Percentiles rank a stretch among this genome's conserved stretches.
Conservation (phyloP, 2,888 invertebrate genomes). For the Diabrotica balteata region DNA sequence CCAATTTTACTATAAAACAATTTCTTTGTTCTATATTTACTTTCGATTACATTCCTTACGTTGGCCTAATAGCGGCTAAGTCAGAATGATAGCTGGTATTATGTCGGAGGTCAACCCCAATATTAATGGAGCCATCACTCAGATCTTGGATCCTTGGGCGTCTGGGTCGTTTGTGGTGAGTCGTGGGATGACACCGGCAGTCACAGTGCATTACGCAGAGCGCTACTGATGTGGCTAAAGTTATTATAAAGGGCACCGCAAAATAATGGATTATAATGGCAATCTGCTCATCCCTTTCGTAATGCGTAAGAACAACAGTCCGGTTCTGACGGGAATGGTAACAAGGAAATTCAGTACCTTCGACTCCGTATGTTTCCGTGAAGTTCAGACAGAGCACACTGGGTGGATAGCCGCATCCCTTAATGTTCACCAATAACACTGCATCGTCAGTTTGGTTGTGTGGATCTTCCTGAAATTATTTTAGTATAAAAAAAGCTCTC, state of each 20-base stretch:
- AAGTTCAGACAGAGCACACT: constrained; percentile 79
- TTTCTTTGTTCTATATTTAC: neutral
- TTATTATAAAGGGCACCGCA: constrained; percentile 83
- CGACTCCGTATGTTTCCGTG: constrained; percentile 72
- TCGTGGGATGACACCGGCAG: constrained; percentile 76
- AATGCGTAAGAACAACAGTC: constrained; percentile 82
- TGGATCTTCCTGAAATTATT: constrained; percentile 41
- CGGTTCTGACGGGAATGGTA: constrained; percentile 80
- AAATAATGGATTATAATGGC: constrained; percentile 84
- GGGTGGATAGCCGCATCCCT: constrained; percentile 85
- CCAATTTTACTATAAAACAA: constrained; percentile 1
- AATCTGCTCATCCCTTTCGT: constrained; percentile 83
- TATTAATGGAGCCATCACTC: constrained; percentile 76
- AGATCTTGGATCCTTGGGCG: constrained; percentile 71
- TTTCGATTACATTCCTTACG: constrained; percentile 40
- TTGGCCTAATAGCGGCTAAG: constrained; percentile 56
- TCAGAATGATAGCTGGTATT: constrained; percentile 60
- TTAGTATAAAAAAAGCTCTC: no score
- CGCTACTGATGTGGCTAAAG: constrained; percentile 83
- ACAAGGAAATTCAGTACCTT: constrained; percentile 72
- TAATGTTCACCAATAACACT: constrained; percentile 77
- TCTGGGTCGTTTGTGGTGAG: constrained; percentile 68
- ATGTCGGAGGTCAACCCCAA: constrained; percentile 71
- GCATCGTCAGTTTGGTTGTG: constrained; percentile 63
- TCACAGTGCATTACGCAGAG: constrained; percentile 89